phyloP scores from a whole-genome alignment of 2,797 vertebrate species.

The Caiman crocodilus region DNA sequence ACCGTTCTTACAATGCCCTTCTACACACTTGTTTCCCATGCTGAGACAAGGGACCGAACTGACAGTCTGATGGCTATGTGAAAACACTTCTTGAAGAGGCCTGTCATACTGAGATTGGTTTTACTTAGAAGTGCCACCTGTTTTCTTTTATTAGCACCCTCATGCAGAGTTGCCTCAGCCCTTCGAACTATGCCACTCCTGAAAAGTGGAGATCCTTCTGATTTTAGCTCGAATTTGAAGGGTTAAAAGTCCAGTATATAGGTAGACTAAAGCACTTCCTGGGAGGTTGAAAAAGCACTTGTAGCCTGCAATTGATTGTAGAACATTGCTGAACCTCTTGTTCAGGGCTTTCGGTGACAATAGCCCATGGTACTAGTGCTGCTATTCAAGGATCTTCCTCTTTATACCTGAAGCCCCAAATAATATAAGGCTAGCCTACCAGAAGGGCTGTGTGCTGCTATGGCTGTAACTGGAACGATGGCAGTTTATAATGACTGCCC shows the following conservation, averaged over 20 bases:
- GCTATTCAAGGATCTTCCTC: not conserved
- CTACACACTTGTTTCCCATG: not conserved
- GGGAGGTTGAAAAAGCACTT: not conserved
- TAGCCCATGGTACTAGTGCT: not conserved
- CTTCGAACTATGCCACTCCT: not conserved
- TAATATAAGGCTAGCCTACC: not conserved
- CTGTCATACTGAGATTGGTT: accelerated
- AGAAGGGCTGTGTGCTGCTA: not conserved
- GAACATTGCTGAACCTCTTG: not conserved
- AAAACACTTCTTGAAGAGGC: not conserved
- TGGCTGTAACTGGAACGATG: not conserved
- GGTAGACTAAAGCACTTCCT: not conserved
- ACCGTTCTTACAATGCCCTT: no score
- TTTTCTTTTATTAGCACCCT: not conserved
- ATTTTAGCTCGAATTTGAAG: not conserved
- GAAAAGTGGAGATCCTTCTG: accelerated
- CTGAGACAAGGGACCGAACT: not conserved
- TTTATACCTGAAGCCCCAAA: not conserved
- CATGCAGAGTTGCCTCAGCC: not conserved
- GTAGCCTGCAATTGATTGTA: not conserved
- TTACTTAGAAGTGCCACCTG: accelerated
- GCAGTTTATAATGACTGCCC: not conserved
- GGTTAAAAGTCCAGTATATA: not conserved
- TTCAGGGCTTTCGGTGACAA: not conserved
- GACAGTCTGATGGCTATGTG: not conserved